Base-by-base conservation (phyloP, 2,797 vertebrate genomes). In the Myioborus melanocephalus region DNA sequence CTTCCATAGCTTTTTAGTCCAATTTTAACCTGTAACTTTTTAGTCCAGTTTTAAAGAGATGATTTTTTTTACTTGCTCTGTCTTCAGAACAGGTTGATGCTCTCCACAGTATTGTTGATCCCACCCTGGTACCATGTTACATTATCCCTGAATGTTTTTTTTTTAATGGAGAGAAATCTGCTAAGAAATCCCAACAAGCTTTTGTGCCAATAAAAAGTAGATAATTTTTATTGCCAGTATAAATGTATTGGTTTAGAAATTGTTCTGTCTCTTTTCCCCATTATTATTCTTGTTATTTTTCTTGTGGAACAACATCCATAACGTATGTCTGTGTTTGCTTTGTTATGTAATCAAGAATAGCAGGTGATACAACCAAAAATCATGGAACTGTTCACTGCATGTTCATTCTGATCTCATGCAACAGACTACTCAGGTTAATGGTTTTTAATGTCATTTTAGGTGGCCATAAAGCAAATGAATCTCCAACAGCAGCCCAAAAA, bases 391-490 rank as follows among this genome's bases (percentile, higher is more conserved):
- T 47, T 73, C 32, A 5, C 41, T 55, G 63, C 43, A 1, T n/a
- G 22, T 90, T 88, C 63, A 19, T 79, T 66, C 24, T 57, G 39
- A 55, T 80, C 43, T 53, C 3, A 5, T 85, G 10, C 70, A 69
- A 61, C 8, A 65, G 70, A 59, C 35, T 79, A 0, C 55, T 92
- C 44, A 14, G 20, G 20, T 50, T 84, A 41, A 15, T 94, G 61
- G 76, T 41, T 90, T 84, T 78, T 57, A 16, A 59, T 97, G 39
- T 96, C 60, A 37, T 93, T 97, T 96, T 97, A 99, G 99, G 99
- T 99, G 97, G 99, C 99, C 89, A 99, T 99, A 97, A 99, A 99
- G 94, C 99, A 99, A 98, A 99, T 99, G 99, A 99, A 99, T 97
- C 98, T 99, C 71, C 99, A 99, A 96, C 99, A 99, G 93, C 99